phyloP scores from a whole-genome alignment of 2,113 vertebrate genomes.

The Cyanoramphus novaezelandiae region DNA sequence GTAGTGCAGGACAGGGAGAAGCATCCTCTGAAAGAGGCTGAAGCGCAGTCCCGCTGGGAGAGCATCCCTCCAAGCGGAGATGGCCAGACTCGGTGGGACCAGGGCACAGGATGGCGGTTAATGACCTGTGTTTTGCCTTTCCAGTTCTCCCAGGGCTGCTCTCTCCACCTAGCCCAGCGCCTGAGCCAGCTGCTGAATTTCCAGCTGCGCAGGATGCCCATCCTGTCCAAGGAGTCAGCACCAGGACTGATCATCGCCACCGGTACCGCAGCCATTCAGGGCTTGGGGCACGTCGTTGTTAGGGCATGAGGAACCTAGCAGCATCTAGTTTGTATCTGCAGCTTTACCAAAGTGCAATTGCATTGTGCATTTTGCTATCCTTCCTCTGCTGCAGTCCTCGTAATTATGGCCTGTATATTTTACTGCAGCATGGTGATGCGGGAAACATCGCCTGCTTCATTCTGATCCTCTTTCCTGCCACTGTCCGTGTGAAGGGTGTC shows the following conservation, averaged over 20 bases:
- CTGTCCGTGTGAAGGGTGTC: accelerated
- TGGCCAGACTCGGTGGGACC: accelerated
- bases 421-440: background rate
- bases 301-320: background rate
- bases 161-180: conserved; percentile 93
- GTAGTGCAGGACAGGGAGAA: conserved; percentile 32
- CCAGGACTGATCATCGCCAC: conserved; percentile 94
- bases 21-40: background rate
- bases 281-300: background rate
- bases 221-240: conserved; percentile 94
- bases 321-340: background rate
- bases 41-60: accelerated
- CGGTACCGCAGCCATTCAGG: conserved; percentile 68
- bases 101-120: background rate
- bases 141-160: conserved; percentile 90
- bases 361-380: background rate
- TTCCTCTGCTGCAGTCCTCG: background rate
- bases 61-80: background rate
- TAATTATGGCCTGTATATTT: background rate
- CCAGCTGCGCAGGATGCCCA: conserved; percentile 92
- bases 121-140: background rate
- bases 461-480: background rate
- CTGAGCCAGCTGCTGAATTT: conserved; percentile 95
- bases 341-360: background rate
- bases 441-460: background rate